phyloP scores from a whole-genome alignment of 2,797 vertebrate genomes.

The Oreochromis mossambicus region DNA sequence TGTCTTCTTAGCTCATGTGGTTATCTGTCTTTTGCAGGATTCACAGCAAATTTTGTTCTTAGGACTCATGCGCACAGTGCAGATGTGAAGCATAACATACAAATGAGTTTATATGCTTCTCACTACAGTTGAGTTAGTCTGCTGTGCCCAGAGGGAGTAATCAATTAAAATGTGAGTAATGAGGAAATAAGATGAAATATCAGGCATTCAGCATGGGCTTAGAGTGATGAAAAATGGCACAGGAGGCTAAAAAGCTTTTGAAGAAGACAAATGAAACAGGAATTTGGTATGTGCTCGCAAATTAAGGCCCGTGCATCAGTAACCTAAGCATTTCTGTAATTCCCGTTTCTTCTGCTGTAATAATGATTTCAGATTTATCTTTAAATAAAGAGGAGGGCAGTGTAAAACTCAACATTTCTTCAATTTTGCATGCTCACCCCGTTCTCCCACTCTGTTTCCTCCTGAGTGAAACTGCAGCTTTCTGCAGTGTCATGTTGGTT shows the following conservation, averaged over 20 bases:
- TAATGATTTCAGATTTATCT: not conserved
- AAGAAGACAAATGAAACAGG: not conserved
- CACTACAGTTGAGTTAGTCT: not conserved
- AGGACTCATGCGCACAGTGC: not conserved
- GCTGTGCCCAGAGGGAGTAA: not conserved
- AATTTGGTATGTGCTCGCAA: not conserved
- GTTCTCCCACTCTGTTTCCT: not conserved
- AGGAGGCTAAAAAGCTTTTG: not conserved
- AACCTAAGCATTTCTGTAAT: not conserved
- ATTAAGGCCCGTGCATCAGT: not conserved
- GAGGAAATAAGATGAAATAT: not conserved
- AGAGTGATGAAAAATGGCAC: not conserved
- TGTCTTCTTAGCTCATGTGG: not conserved
- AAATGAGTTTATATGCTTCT: not conserved
- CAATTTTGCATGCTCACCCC: not conserved
- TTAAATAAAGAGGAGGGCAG: not conserved
- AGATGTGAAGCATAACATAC: not conserved
- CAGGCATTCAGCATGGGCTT: not conserved
- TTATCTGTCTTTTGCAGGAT: not conserved
- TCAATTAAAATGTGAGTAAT: not conserved
- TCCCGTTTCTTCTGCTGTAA: not conserved
- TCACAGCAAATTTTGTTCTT: not conserved
- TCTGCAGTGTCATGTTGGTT: not conserved
- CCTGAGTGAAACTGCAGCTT: not conserved
- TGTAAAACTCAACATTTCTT: not conserved